These are phyloP conservation scores for Menidia menidia DNA, from an alignment of 2,797 vertebrate species.

Conservation along the genomic window DNA sequence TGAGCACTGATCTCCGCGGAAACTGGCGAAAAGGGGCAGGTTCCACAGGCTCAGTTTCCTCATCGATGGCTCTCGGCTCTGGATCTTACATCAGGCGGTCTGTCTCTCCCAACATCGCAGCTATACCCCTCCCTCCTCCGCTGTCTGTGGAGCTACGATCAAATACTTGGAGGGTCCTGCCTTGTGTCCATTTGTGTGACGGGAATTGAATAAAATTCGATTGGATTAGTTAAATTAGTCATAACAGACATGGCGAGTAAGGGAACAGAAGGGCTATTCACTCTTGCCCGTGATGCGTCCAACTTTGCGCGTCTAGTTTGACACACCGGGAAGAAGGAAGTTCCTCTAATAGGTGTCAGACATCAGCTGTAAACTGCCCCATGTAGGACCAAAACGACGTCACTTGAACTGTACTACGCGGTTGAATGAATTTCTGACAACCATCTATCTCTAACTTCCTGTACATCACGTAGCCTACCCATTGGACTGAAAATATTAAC, in stretches of 20 bases:
- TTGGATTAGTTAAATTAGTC: not conserved
- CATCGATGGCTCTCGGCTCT: conserved; percentile 39
- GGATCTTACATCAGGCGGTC: conserved; percentile 24
- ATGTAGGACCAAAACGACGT: conserved; percentile 53
- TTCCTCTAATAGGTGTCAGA: conserved; percentile 20
- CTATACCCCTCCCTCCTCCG: conserved; percentile 12
- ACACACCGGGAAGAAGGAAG: conserved; percentile 51
- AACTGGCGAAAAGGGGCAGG: conserved; percentile 41
- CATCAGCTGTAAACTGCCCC: conserved; percentile 58
- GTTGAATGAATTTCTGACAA: too few relatives aligned
- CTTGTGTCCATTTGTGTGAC: conserved; percentile 56
- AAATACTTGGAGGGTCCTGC: conserved; percentile 37
- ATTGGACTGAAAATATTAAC: too few relatives aligned
- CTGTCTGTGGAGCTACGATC: conserved; percentile 20
- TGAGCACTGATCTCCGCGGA: conserved; percentile 10
- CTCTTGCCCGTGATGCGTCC: not conserved
- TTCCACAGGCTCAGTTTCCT: conserved; percentile 67
- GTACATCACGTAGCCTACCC: too few relatives aligned
- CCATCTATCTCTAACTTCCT: too few relatives aligned
- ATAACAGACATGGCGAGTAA: not conserved
- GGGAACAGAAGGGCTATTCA: not conserved
- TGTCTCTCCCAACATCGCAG: conserved; percentile 27
- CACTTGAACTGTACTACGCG: not conserved
- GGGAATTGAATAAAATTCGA: conserved; percentile 43
- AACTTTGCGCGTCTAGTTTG: conserved; percentile 15